Conservation (phyloP, 2,888 invertebrate species). For the Monochamus alternatus region DNA sequence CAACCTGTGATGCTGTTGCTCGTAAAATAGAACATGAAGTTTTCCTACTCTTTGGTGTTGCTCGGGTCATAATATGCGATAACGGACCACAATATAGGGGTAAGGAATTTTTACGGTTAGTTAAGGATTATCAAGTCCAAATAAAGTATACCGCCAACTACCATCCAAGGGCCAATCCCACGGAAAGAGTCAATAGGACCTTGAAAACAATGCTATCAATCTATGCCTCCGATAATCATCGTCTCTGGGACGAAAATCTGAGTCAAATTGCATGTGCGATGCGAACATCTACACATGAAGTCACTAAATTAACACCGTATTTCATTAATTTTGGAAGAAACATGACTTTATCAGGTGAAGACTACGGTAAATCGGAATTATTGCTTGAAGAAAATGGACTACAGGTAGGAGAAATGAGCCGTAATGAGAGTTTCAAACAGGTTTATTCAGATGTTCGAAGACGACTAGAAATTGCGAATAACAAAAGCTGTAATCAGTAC, state of each 20-base stretch:
- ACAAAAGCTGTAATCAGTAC: not conserved
- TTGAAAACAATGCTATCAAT: constrained; percentile 28
- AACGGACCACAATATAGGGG: constrained; percentile 42
- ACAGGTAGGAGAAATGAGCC: not conserved
- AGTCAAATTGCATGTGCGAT: constrained; percentile 33
- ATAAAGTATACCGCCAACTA: constrained; percentile 37
- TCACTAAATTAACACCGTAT: not conserved
- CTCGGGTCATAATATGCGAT: constrained; percentile 38
- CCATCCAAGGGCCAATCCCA: constrained; percentile 24
- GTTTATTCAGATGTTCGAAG: not conserved
- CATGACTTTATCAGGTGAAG: not conserved
- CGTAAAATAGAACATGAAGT: constrained; percentile 35
- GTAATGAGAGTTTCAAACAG: not conserved
- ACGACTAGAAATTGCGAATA: not conserved
- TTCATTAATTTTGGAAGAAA: not conserved
- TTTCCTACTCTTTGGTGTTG: constrained; percentile 37
- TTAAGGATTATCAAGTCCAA: constrained; percentile 6
- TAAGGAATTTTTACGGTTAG: constrained; percentile 22
- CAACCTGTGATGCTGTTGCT: constrained; percentile 26
- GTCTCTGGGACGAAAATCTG: constrained; percentile 33
- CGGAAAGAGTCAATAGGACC: constrained; percentile 11
- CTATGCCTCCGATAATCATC: constrained; percentile 37
- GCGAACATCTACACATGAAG: constrained; percentile 30
- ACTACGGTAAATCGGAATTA: not conserved
- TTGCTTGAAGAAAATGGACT: too few species aligned